These are phyloP conservation scores for Galeopterus variegatus DNA, from an alignment of 2,113 vertebrate genomes.

Conservation along the genomic window DNA sequence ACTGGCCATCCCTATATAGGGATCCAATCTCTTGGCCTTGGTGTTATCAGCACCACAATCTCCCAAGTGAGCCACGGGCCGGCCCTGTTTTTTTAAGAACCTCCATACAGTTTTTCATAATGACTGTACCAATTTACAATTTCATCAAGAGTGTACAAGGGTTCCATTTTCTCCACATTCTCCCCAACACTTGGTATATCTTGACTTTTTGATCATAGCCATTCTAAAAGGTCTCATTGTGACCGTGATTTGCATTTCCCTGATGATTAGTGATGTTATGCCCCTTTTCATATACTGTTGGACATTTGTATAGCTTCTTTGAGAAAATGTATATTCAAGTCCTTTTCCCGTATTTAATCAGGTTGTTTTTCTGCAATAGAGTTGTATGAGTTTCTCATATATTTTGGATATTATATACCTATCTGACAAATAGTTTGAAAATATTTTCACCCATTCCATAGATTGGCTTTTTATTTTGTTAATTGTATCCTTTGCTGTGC, in stretches of 20 bases:
- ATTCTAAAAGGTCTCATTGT: neutral
- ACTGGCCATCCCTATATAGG: too few relatives aligned
- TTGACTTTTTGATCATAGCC: neutral
- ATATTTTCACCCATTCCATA: neutral
- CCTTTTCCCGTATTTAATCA: neutral
- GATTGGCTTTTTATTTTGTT: neutral
- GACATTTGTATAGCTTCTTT: neutral
- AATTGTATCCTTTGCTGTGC: neutral
- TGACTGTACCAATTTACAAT: neutral
- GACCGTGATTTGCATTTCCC: neutral
- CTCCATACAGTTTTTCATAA: neutral
- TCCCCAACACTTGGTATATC: neutral
- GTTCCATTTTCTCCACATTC: neutral
- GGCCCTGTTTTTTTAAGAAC: neutral
- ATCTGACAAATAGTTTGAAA: neutral
- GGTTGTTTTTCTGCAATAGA: neutral
- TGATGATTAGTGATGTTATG: neutral
- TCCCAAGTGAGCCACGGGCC: too few relatives aligned
- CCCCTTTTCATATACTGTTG: neutral
- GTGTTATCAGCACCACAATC: too few relatives aligned
- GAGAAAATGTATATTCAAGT: neutral
- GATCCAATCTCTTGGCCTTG: too few relatives aligned
- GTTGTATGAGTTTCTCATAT: neutral
- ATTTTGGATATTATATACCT: neutral
- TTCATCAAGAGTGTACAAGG: neutral